Evolutionary conservation across 2,797 vertebrate genomes (phyloP).

Genomic region (Acestrorhynchus altus): DNA sequence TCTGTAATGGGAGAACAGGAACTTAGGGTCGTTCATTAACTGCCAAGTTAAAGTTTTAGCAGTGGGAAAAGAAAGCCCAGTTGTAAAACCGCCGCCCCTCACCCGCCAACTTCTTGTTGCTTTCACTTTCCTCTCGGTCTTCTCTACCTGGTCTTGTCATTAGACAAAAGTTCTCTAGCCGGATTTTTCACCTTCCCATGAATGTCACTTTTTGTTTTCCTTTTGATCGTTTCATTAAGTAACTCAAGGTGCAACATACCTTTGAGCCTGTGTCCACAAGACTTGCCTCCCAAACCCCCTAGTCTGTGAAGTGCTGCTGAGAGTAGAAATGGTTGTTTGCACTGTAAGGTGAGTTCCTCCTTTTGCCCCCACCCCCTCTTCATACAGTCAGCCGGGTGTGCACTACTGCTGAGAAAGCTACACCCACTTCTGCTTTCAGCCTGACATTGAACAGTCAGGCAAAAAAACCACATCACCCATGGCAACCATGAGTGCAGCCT

Average conservation of each 20-base stretch:
- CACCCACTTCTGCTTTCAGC: constrained; percentile 50
- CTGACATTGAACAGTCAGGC: constrained; percentile 44
- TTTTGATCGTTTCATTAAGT: background rate
- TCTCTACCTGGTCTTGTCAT: background rate
- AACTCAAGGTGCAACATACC: constrained; percentile 31
- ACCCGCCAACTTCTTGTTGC: constrained; percentile 28
- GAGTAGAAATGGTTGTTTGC: constrained; percentile 45
- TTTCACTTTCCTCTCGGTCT: constrained; percentile 46
- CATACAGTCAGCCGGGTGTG: background rate
- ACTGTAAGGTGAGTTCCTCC: constrained; percentile 53
- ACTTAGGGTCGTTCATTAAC: constrained; percentile 41
- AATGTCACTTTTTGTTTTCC: background rate
- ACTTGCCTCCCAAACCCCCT: constrained; percentile 24
- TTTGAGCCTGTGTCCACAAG: constrained; percentile 30
- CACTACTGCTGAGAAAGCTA: constrained; percentile 27
- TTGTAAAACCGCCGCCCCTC: constrained; percentile 34
- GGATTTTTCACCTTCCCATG: background rate
- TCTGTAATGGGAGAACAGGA: background rate
- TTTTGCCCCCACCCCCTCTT: background rate
- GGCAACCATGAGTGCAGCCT: constrained; percentile 43
- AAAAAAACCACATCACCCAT: constrained; percentile 47
- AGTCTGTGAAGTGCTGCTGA: constrained; percentile 27
- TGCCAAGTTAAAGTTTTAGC: constrained; percentile 35
- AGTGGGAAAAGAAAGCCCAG: constrained; percentile 14
- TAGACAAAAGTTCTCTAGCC: background rate